Conservation (phyloP, 2,888 invertebrate species). For the Epinotia bilunana region DNA sequence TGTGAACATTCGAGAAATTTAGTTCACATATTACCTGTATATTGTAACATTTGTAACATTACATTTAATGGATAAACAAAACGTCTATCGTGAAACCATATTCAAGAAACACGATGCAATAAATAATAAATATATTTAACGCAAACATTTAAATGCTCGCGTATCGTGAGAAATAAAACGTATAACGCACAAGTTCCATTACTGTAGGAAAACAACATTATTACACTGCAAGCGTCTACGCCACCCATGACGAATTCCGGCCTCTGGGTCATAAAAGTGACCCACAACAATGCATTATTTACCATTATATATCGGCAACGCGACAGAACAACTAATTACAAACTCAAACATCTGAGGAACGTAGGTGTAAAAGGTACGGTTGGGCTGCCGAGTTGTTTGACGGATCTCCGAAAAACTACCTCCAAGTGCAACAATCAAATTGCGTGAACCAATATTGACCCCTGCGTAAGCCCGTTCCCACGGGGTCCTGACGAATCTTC, state of each 20-base stretch:
- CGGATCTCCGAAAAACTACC: constrained; percentile 66
- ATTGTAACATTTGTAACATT: background rate
- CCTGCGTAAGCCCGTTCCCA: constrained; percentile 76
- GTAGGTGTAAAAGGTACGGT: constrained; percentile 80
- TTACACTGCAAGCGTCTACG: constrained; percentile 45
- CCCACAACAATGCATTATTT: constrained; percentile 83
- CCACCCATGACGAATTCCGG: constrained; percentile 80
- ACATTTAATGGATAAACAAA: constrained; percentile 7
- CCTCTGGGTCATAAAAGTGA: constrained; percentile 76
- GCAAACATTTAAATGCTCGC: constrained; percentile 27
- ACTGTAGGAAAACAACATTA: constrained; percentile 43
- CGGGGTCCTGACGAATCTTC: constrained; percentile 77
- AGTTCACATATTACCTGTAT: background rate
- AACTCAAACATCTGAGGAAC: constrained; percentile 73
- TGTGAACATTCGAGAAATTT: background rate
- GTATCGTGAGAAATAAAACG: constrained; percentile 43
- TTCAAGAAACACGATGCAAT: constrained; percentile 17
- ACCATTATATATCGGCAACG: constrained; percentile 81
- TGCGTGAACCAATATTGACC: constrained; percentile 75
- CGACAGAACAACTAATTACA: constrained; percentile 80
- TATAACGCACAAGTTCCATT: constrained; percentile 39
- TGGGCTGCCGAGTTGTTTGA: constrained; percentile 67
- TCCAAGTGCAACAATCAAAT: constrained; percentile 71
- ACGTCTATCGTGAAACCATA: constrained; percentile 23
- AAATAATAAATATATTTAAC: constrained; percentile 35